These are phyloP conservation scores for Cephus pygmeus DNA, from an alignment of 2,888 invertebrate genomes.

Conservation along the genomic window DNA sequence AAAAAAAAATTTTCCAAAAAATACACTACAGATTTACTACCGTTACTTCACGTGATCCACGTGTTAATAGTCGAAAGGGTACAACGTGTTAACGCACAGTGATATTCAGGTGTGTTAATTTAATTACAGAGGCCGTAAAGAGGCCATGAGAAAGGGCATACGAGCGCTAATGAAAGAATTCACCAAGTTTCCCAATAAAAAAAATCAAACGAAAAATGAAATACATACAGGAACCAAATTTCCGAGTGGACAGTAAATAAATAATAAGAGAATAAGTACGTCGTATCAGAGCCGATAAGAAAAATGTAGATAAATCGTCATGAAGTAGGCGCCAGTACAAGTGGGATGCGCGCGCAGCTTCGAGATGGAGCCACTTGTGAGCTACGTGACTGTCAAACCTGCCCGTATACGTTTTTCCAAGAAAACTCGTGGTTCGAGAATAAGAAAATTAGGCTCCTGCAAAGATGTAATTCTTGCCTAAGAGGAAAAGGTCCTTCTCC, in stretches of 20 bases:
- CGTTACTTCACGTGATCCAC: conserved; percentile 2
- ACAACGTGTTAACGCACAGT: not conserved
- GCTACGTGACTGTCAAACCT: not conserved
- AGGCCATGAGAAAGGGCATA: not conserved
- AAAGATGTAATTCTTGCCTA: not conserved
- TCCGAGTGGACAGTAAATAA: not conserved
- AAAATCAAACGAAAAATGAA: not conserved
- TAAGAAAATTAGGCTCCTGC: not conserved
- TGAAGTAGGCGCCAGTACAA: not conserved
- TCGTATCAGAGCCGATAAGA: not conserved
- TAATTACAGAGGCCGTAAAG: conserved; percentile 21
- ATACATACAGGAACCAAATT: not conserved
- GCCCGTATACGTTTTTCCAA: not conserved
- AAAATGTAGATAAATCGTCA: not conserved
- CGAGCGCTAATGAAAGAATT: not conserved
- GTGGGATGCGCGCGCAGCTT: not conserved
- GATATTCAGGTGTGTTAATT: conserved; percentile 15
- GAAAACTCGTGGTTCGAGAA: not conserved
- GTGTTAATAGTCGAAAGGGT: conserved; percentile 2
- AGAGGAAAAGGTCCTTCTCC: not conserved
- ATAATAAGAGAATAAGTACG: not conserved
- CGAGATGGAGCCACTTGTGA: not conserved
- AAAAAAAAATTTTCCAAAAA: not conserved
- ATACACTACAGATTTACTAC: not conserved
- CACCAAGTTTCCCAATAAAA: not conserved